Evolutionary conservation across 2,113 vertebrate species (phyloP), one percentile per base, ranked within the genome.

Genomic region (Anguilla rostrata): DNA sequence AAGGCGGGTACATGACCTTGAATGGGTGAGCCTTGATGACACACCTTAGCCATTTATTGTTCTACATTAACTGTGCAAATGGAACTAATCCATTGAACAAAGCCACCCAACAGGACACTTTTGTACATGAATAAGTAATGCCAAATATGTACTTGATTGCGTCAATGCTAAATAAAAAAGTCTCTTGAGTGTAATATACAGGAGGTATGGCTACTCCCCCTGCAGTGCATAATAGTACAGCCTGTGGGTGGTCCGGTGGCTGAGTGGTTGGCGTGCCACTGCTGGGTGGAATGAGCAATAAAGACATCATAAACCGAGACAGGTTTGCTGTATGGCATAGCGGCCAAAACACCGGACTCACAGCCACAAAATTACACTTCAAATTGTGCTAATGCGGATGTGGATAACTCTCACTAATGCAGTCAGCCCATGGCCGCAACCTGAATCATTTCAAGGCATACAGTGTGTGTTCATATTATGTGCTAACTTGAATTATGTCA

Each of bases 101-200:
- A 26, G 43, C 82, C 87, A 78, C 87, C 87, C 78, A 53, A 85
- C 86, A 39, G 85, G 84, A 86, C 86, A 86, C 56, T 66, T 88
- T 89, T 92, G 80, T 81, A 41, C 87, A 11, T 88, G 87, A 93
- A 91, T 91, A 88, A 88, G 80, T 88, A 90, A 87, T 88, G 85
- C 83, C 89, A 90, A 84, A 81, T 85, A 79, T 85, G 71, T 46
- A 63, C 82, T 84, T 89, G 88, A 87, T 89, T 93, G 94, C 92
- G 92, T 95, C 94, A 95, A 84, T n/a, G 49, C 66, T 15, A 94
- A 95, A 94, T 92, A 93, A 87, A 89, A 92, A 53, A 84, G 88
- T 90, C 89, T 87, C 87, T 88, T 91, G 89, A 92, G 90, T 84
- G 83, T 84, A 90, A 86, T 88, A 91, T 89, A 87, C 90, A 89